phyloP scores from a whole-genome alignment of 1,140 invertebrate species.

The Halyomorpha halys region DNA sequence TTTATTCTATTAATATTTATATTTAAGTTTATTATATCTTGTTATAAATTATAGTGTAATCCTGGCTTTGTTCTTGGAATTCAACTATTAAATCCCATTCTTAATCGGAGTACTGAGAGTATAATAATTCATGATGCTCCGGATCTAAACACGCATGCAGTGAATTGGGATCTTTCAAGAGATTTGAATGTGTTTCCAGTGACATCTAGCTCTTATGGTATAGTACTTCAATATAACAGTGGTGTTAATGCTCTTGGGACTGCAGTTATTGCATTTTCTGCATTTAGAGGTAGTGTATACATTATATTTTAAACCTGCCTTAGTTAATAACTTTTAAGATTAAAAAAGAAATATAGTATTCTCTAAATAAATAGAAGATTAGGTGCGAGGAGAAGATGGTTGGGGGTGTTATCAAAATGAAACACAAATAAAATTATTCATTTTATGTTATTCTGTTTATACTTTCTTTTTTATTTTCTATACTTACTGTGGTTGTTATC shows the following conservation, averaged over 20 bases:
- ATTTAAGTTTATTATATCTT: not conserved
- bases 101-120: slow-evolving; percentile 72
- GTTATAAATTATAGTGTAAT: slow-evolving; percentile 44
- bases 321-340: too few relatives aligned
- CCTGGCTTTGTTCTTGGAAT: slow-evolving; percentile 64
- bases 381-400: too few relatives aligned
- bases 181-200: slow-evolving; percentile 80
- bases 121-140: slow-evolving; percentile 64
- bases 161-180: slow-evolving; percentile 63
- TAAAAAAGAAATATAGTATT: too few relatives aligned
- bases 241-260: slow-evolving; percentile 66
- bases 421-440: too few relatives aligned
- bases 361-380: too few relatives aligned
- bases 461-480: too few relatives aligned
- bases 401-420: too few relatives aligned
- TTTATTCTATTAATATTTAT: too few relatives aligned
- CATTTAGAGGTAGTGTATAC: slow-evolving; percentile 28
- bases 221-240: slow-evolving; percentile 72
- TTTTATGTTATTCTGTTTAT: too few relatives aligned
- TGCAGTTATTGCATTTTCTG: slow-evolving; percentile 66
- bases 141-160: slow-evolving; percentile 41
- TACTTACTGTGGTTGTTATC: too few relatives aligned
- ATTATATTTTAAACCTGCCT: too few relatives aligned
- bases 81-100: slow-evolving; percentile 76
- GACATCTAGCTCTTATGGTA: slow-evolving; percentile 68